These are phyloP conservation scores for Erpetoichthys calabaricus DNA, from an alignment of 2,797 vertebrate species.

Conservation along the genomic window DNA sequence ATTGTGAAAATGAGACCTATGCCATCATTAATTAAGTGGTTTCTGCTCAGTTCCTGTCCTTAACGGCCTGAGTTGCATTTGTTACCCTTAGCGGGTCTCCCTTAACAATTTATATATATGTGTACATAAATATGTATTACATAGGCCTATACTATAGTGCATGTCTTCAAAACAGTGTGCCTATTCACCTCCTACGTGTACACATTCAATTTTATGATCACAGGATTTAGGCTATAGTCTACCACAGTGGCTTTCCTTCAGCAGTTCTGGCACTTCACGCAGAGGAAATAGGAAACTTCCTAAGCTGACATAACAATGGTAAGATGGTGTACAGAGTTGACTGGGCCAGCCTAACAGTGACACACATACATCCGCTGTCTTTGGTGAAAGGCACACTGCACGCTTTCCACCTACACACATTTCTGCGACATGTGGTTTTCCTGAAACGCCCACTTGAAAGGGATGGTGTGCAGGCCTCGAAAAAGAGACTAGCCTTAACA, in stretches of 20 bases:
- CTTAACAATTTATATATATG: no score
- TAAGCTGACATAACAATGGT: constrained; percentile 13
- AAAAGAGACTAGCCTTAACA: neutral
- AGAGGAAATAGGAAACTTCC: constrained; percentile 15
- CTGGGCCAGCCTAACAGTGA: constrained; percentile 16
- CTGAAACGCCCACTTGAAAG: constrained; percentile 7
- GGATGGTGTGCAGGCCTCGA: neutral
- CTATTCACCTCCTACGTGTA: neutral
- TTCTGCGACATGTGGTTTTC: constrained; percentile 4
- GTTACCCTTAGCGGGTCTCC: no score
- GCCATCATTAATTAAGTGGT: no score
- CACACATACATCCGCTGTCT: constrained; percentile 1
- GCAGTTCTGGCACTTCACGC: constrained; percentile 11
- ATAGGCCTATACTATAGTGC: no score
- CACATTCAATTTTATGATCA: no score
- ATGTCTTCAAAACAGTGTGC: neutral
- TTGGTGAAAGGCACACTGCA: neutral
- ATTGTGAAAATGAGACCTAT: no score
- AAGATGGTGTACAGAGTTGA: constrained; percentile 12
- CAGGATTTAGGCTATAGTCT: no score
- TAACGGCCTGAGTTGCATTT: no score
- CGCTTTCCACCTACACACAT: constrained; percentile 1
- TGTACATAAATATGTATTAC: no score
- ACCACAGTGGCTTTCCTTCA: constrained; percentile 9
- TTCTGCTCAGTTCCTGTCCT: no score